Base-by-base conservation (phyloP, 1,140 invertebrate species). In the Piezodorus guildinii region DNA sequence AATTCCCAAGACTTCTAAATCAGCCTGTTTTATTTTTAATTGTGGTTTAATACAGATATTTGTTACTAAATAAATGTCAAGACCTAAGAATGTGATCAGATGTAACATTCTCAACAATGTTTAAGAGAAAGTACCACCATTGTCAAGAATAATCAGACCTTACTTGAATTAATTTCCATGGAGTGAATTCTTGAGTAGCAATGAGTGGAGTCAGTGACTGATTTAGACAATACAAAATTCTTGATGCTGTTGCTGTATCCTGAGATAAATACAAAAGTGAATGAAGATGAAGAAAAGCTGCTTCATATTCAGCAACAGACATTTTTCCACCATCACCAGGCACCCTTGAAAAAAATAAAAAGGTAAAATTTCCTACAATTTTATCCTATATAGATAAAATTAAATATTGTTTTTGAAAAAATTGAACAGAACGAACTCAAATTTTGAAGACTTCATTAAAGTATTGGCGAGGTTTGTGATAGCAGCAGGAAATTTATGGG, bases 401-500 rank as follows among this genome's bases (percentile, higher is more conserved):
- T 30, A 30, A 30, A 30, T 30, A 30, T 30, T 30, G 27, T 30
- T 4, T 8, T 30, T 30, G 3, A 30, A 30, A 30, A 30, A 4
- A 8, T 15, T 17, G 16, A 16, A 60, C 12, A 21, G 60, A 63
- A 54, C 65, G 59, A 62, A 69, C 67, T 63, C 30, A 16, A 59
- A 58, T 8, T 65, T 63, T n/a, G 63, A 25, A 56, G 66, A 67
- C 54, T 72, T 72, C 27, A 67, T 64, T 27, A 87, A 74, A 16
- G 83, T 85, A 67, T 80, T 79, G 25, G 83, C 78, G 17, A 92
- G 74, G 75, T 92, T 93, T n/a, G 86, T 83, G 5, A 83, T 79
- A 30, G 88, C 87, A 30, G 86, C 87, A 15, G 87, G 86, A 75
- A 92, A 92, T 15, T 88, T 88, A 74, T 87, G 85, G 69, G 85